A percentile compares a stretch with the other conserved stretches of the same genome.
Conservation (phyloP, 2,888 invertebrate species). For the Noctua fimbriata region DNA sequence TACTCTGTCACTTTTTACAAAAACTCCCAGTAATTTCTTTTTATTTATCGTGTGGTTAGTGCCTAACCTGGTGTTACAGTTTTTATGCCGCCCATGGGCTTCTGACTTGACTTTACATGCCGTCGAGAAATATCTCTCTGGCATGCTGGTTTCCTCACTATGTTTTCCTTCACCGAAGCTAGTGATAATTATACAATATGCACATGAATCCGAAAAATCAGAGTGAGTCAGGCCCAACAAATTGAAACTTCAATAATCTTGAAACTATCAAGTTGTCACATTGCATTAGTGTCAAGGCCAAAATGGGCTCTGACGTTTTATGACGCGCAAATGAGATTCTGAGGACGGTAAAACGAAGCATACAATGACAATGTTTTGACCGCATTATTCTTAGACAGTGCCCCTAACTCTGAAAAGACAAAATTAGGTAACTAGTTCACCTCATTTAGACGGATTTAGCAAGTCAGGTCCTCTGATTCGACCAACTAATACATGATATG, state of each 20-base stretch:
- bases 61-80: no score
- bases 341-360: neutral
- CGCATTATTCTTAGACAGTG: neutral
- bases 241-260: neutral
- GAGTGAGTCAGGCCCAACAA: no score
- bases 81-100: no score
- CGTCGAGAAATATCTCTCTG: no score
- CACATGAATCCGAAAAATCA: no score
- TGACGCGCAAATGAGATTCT: neutral
- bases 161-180: no score
- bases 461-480: neutral
- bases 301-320: neutral
- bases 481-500: slow-evolving; percentile 8
- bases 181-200: no score
- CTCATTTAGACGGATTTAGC: neutral
- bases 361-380: neutral
- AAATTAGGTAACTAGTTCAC: neutral
- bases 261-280: neutral
- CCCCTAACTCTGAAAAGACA: neutral
- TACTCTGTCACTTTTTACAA: neutral
- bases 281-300: neutral
- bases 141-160: no score
- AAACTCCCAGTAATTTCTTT: neutral
- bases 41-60: no score
- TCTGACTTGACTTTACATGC: no score